phyloP scores from a whole-genome alignment of 2,113 vertebrate genomes.

The Halcyon malimbica region DNA sequence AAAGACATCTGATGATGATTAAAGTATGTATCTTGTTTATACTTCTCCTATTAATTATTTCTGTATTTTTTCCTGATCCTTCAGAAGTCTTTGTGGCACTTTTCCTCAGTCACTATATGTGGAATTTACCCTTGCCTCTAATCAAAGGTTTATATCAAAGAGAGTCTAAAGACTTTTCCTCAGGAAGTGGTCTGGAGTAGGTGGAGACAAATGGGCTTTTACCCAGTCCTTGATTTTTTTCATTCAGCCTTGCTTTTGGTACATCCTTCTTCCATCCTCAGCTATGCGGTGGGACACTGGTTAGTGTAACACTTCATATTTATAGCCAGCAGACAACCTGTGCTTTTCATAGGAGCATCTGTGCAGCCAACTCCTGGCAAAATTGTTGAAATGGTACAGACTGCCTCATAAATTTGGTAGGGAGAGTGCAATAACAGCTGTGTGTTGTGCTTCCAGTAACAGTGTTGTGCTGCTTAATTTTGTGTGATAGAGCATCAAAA shows the following conservation, averaged over 20 bases:
- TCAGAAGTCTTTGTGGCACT: not conserved
- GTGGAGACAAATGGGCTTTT: not conserved
- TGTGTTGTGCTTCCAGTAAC: not conserved
- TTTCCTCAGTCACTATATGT: not conserved
- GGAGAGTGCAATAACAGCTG: not conserved
- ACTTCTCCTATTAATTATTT: not conserved
- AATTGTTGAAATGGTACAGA: not conserved
- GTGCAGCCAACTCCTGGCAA: not conserved
- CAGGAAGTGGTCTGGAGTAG: not conserved
- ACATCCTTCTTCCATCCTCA: not conserved
- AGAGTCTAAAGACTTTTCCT: not conserved
- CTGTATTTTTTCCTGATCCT: not conserved
- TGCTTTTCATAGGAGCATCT: not conserved
- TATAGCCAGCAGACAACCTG: not conserved
- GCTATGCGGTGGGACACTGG: not conserved
- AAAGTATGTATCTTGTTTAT: conserved; percentile 22
- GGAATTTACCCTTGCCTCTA: not conserved
- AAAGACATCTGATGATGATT: conserved; percentile 36
- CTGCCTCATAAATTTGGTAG: not conserved
- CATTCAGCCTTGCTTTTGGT: not conserved
- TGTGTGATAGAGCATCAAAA: not conserved
- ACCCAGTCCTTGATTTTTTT: not conserved
- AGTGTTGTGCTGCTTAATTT: not conserved
- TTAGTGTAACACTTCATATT: not conserved
- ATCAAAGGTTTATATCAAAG: not conserved